Evolutionary conservation across 2,113 vertebrate species (phyloP), one percentile per base, ranked within the genome.

Genomic region (Drymodes brunneopygia): DNA sequence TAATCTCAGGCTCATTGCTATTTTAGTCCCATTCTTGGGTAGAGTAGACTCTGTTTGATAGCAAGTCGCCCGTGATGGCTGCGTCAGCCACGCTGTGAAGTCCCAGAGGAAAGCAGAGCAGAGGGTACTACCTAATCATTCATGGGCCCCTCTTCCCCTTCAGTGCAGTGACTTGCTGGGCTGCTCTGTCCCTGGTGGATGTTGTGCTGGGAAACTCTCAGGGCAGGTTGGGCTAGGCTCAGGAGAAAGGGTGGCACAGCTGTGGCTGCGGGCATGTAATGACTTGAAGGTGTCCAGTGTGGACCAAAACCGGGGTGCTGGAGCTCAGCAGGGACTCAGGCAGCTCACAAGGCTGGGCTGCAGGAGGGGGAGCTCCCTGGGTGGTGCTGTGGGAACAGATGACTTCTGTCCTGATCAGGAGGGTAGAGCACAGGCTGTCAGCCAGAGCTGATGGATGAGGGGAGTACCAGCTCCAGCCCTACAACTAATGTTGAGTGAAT

Each of bases 1-100:
- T 92, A 75, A 96, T 92, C 92, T 86, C 72, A 7, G 65, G 15
- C 80, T 64, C 72, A 31, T 50, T 95, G 94, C 94, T 88, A 67
- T 96, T 96, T 96, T 93, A 72, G 87, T 94, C 88, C 92, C 82
- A 88, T 95, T 95, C 84, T 50, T 84, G 93, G 82, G 69, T 12
- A 86, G 85, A 40, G 74, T 11, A 65, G 90, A 18, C 51, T 61
- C 75, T 61, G 66, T 94, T 58, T 89, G 93, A 75, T 74, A 81
- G 93, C 82, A 44, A 88, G 90, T 90, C 17, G 25, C 60, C 56
- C 51, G 15, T 78, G 92, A 83, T 81, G 85, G 94, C 92, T 92
- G 84, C 21, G 73, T 91, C 78, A 87, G 94, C 48, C 65, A 12
- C 89, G 47, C 78, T 0, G 9, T 56, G 90, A 61, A 40, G 80